Conservation (phyloP, 2,888 invertebrate species). For the Geophilus truncorum region DNA sequence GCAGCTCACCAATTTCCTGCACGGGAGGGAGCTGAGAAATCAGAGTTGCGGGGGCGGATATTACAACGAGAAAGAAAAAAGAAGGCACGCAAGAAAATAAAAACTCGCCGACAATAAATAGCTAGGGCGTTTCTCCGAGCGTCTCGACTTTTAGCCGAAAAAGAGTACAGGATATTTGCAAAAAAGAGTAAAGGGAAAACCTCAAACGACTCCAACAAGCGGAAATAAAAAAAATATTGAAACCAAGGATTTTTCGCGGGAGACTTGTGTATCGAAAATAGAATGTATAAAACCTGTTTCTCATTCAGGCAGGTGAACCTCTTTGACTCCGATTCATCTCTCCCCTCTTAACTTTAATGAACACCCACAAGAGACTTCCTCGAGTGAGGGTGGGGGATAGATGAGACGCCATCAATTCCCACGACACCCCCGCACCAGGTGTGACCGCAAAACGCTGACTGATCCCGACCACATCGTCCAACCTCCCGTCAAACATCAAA, state of each 20-base stretch:
- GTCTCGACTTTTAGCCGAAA: background rate
- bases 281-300: background rate
- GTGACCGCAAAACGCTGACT: slow-evolving; percentile 4
- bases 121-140: background rate
- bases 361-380: slow-evolving; percentile 10
- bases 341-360: slow-evolving; percentile 1
- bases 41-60: slow-evolving; percentile 8
- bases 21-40: slow-evolving; percentile 4
- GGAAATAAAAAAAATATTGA: background rate
- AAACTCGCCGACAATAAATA: slow-evolving; percentile 10
- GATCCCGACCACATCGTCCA: slow-evolving; percentile 10
- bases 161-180: background rate
- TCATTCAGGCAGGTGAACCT: background rate
- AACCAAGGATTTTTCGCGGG: background rate
- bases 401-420: slow-evolving; percentile 4
- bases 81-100: background rate
- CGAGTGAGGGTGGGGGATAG: background rate
- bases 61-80: background rate
- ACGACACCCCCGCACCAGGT: slow-evolving; percentile 10
- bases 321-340: slow-evolving; percentile 10
- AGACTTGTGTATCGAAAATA: background rate
- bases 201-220: background rate
- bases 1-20: slow-evolving; percentile 10
- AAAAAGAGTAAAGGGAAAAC: background rate
- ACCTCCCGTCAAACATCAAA: slow-evolving; percentile 4